Evolutionary conservation across 2,113 vertebrate species (phyloP).

Genomic region (Tenrec ecaudatus): DNA sequence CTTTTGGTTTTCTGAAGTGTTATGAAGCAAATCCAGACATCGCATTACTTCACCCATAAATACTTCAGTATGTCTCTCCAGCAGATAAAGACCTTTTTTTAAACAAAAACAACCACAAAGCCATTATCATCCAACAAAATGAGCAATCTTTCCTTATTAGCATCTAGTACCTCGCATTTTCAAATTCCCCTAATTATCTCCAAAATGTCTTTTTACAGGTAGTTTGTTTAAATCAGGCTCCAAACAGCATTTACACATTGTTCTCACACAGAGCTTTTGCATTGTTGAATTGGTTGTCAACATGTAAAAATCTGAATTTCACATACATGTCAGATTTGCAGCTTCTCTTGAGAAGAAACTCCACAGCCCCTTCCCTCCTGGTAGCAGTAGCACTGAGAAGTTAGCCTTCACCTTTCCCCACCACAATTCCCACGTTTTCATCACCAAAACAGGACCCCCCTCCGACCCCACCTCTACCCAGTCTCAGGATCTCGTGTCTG

Average conservation of each 20-base stretch:
- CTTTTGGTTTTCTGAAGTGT: constrained; percentile 20
- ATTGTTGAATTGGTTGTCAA: constrained; percentile 74
- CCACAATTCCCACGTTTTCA: rapidly evolving
- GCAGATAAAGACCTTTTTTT: constrained; percentile 5
- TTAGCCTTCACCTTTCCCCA: background rate
- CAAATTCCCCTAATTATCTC: constrained; percentile 72
- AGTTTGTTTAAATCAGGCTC: constrained; percentile 56
- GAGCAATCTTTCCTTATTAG: constrained; percentile 72
- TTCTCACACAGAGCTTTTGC: constrained; percentile 67
- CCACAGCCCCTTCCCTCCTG: background rate
- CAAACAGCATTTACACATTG: constrained; percentile 41
- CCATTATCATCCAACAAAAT: constrained; percentile 60
- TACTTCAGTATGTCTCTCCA: constrained; percentile 44
- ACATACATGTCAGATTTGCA: constrained; percentile 50
- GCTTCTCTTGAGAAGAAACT: constrained; percentile 34
- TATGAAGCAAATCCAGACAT: constrained; percentile 60
- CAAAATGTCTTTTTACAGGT: constrained; percentile 66
- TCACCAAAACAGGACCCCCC: background rate
- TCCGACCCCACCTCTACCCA: too few species aligned
- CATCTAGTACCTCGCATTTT: constrained; percentile 36
- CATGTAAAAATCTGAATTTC: constrained; percentile 67
- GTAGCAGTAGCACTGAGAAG: rapidly evolving
- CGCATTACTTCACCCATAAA: constrained; percentile 59
- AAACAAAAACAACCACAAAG: constrained; percentile 39
- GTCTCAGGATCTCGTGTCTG: rapidly evolving